These are phyloP conservation scores for Oophaga pumilio DNA, from an alignment of 2,113 vertebrate species.

Conservation along the genomic window DNA sequence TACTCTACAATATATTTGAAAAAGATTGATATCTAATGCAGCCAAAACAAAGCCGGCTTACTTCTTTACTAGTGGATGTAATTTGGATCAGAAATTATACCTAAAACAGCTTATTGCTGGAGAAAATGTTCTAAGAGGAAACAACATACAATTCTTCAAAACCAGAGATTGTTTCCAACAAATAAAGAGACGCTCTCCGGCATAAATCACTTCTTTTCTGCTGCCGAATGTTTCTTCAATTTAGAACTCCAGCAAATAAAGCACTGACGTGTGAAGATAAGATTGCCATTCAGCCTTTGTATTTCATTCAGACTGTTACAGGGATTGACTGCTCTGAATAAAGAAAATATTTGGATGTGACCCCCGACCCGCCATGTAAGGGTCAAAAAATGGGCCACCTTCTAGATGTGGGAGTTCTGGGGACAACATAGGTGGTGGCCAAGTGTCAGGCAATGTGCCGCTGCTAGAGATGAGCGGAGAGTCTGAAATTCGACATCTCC, in stretches of 20 bases:
- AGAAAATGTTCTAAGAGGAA: neutral
- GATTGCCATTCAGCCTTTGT: neutral
- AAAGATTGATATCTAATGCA: conserved; percentile 3
- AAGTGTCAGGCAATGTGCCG: too few species aligned
- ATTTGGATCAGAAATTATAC: conserved; percentile 16
- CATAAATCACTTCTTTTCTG: neutral
- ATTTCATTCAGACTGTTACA: neutral
- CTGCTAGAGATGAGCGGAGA: too few species aligned
- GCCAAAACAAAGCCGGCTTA: neutral
- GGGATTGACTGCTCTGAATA: neutral
- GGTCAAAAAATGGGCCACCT: too few species aligned
- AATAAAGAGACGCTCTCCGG: neutral
- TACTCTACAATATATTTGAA: neutral
- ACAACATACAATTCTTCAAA: conserved; percentile 17
- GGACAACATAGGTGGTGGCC: too few species aligned
- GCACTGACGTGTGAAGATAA: neutral
- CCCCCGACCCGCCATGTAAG: neutral
- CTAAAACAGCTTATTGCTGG: neutral
- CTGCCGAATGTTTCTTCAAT: neutral
- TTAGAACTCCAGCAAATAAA: neutral
- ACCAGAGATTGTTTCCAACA: neutral
- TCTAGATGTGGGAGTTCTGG: too few species aligned
- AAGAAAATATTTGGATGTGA: neutral
- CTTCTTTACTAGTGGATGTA: neutral
- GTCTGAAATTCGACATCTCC: too few species aligned